Base-by-base conservation (phyloP, 2,888 invertebrate genomes). In the Encarsia formosa region DNA sequence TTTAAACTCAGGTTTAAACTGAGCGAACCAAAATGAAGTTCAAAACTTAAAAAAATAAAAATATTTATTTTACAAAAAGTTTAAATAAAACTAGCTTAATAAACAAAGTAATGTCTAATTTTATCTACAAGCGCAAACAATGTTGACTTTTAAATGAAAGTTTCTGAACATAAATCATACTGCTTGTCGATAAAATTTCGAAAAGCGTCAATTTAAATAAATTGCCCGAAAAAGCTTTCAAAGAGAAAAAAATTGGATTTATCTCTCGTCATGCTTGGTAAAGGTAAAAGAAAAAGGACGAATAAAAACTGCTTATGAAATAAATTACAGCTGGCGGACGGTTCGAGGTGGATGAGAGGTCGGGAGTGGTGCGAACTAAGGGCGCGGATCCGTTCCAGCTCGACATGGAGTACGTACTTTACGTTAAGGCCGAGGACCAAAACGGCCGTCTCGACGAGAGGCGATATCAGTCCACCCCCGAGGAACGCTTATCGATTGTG, bases 361-460 rank as follows among this genome's bases (percentile, higher is more conserved):
- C 92, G 0, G 94, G 94, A 1, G 94, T 94, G 26, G 94, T 94
- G 26, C 82, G 94, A 32, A 94, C 94, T 0, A 81, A 91, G 50
- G 94, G 94, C 43, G 89, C 88, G 1, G 94, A 94, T 71, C 86
- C 91, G 3, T 94, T 94, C 73, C 93, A 94, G 76, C 76, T 94
- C 67, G 95, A 95, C 73, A 92, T 93, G 89, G 95, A 96, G 73
- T 96, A 95, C 75, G 94, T 95, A 47, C 78, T 96, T 56, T 95
- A 95, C 69, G 95, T 96, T 50, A 94, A 94, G 75, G 96, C 95
- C 2, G 93, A 94, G 76, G 95, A 95, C 78, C 93, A 91, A 77
- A 93, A 91, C 70, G 94, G 94, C 15, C 84, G 92, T 59, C 86
- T 92, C n/a, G 92, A 91, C 66, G 93, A 93, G 71, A 81, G 89